Percentiles rank a stretch among this genome's conserved stretches.
Evolutionary conservation across 1,140 invertebrate species (phyloP).

Genomic region (Pseudoatta argentina): DNA sequence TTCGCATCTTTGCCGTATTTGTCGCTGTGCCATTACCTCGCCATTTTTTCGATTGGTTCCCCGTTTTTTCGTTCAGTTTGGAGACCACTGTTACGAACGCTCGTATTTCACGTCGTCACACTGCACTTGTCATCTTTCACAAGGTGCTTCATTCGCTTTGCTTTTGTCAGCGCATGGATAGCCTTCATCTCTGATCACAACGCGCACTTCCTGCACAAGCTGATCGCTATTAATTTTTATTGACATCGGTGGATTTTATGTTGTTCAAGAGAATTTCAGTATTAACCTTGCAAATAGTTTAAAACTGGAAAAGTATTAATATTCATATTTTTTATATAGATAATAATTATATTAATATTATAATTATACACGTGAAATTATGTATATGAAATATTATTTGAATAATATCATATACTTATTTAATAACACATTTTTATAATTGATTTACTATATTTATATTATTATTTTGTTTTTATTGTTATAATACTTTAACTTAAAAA

Average conservation of each 20-base stretch:
- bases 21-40: slow-evolving; percentile 45
- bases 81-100: slow-evolving; percentile 70
- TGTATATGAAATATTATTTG: too few species aligned
- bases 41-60: slow-evolving; percentile 29
- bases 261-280: background rate
- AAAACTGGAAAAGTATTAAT: too few species aligned
- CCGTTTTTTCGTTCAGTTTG: slow-evolving; percentile 70
- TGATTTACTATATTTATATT: too few species aligned
- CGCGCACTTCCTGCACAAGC: background rate
- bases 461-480: too few species aligned
- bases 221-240: background rate
- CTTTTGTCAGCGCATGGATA: slow-evolving; percentile 2
- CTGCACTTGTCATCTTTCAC: slow-evolving; percentile 10
- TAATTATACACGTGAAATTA: too few species aligned
- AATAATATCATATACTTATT: too few species aligned
- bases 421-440: too few species aligned
- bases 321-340: too few species aligned
- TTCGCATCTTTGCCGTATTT: slow-evolving; percentile 50
- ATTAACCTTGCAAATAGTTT: too few species aligned
- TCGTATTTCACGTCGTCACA: slow-evolving; percentile 27
- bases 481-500: too few species aligned
- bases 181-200: background rate
- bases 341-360: too few species aligned
- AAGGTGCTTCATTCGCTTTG: slow-evolving; percentile 29
- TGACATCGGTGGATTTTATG: background rate